A percentile compares a stretch with the other conserved stretches of the same genome.
These are phyloP conservation scores for Nyctereutes procyonoides DNA, from an alignment of 2,113 vertebrate genomes.

Conservation along the genomic window DNA sequence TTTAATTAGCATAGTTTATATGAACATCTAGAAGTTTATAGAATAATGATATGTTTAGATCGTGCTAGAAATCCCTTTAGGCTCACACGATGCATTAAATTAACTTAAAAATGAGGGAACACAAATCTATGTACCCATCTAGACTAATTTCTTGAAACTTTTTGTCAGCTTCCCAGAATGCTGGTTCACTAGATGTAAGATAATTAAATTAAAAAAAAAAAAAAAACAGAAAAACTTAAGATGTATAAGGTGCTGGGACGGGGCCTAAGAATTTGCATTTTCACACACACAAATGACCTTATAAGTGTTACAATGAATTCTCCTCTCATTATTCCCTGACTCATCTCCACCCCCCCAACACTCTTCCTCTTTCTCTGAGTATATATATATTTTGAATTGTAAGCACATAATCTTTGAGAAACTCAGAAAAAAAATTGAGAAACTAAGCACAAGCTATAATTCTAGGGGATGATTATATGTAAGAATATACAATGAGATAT, in stretches of 20 bases:
- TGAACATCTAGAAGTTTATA: not conserved
- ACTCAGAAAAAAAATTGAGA: not conserved
- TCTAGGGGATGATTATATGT: not conserved
- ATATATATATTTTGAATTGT: not conserved
- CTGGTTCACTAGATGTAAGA: not conserved
- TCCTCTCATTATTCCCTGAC: not conserved
- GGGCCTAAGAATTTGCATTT: not conserved
- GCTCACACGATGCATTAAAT: not conserved
- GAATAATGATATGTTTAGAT: not conserved
- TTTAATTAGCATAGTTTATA: slow-evolving; percentile 13
- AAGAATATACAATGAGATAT: not conserved
- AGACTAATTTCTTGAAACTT: not conserved
- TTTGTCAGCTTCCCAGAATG: not conserved
- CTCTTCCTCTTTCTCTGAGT: not conserved
- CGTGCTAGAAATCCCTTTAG: not conserved
- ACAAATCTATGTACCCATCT: not conserved
- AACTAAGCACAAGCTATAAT: not conserved
- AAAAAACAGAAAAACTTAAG: not conserved
- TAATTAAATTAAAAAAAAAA: not conserved
- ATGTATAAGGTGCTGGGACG: not conserved
- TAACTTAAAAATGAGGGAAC: slow-evolving; percentile 4
- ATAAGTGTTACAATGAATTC: not conserved
- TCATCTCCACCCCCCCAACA: not conserved
- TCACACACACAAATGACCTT: not conserved
- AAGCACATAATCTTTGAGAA: not conserved